A percentile compares a stretch with the other conserved stretches of the same genome.
Evolutionary conservation across 2,797 vertebrate genomes (phyloP).

Genomic region (Parauchenoglanis punctatus): DNA sequence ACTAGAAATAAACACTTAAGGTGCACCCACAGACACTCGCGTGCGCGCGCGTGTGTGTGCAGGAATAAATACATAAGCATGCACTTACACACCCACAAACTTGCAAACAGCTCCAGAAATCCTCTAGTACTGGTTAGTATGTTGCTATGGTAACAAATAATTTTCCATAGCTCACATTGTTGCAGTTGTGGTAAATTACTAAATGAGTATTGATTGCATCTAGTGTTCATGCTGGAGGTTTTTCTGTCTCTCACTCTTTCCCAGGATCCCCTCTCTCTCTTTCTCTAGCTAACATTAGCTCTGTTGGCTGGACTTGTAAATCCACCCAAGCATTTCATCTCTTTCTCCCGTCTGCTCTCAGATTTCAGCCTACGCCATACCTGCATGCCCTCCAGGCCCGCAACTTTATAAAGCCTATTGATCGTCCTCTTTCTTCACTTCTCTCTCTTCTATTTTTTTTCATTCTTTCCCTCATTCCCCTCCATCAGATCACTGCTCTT

Average conservation of each 20-base stretch:
- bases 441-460: slow-evolving; percentile 18
- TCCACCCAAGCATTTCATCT: slow-evolving; percentile 40
- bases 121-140: slow-evolving; percentile 41
- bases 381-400: slow-evolving; percentile 28
- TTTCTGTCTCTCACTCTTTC: slow-evolving; percentile 38
- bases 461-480: slow-evolving; percentile 35
- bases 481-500: slow-evolving; percentile 54
- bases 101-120: slow-evolving; percentile 31
- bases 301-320: slow-evolving; percentile 54
- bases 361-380: slow-evolving; percentile 26
- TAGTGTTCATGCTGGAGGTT: slow-evolving; percentile 39
- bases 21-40: background rate
- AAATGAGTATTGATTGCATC: slow-evolving; percentile 57
- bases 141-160: slow-evolving; percentile 54
- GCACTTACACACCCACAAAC: slow-evolving; percentile 4
- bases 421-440: slow-evolving; percentile 46
- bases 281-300: slow-evolving; percentile 36
- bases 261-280: slow-evolving; percentile 19
- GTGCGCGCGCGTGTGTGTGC: background rate
- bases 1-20: background rate
- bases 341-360: slow-evolving; percentile 37
- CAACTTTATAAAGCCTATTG: slow-evolving; percentile 46
- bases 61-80: slow-evolving; percentile 9
- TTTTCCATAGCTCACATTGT: slow-evolving; percentile 24
- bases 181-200: slow-evolving; percentile 50